phyloP scores from a whole-genome alignment of 2,888 invertebrate genomes.

The Platerodrilus igneus region DNA sequence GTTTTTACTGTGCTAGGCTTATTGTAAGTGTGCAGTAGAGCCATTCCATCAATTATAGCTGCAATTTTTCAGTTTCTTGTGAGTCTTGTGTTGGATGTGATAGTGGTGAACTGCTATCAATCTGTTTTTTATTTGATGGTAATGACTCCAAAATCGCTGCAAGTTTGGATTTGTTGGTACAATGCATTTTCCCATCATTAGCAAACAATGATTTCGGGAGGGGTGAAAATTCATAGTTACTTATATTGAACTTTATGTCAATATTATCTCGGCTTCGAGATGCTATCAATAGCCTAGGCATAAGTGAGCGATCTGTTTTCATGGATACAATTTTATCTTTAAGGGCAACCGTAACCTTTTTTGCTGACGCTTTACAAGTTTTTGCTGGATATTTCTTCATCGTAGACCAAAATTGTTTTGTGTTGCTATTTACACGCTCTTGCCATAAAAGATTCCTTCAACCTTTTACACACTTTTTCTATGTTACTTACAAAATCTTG shows the following conservation, averaged over 20 bases:
- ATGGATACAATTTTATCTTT: slow-evolving; percentile 10
- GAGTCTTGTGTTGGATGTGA: slow-evolving; percentile 3
- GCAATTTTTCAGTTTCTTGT: too few relatives aligned
- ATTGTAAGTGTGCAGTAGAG: slow-evolving; percentile 4
- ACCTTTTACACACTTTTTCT: background rate
- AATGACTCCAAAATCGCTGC: slow-evolving; percentile 4
- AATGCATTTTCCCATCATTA: slow-evolving; percentile 1
- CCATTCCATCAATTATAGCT: slow-evolving; percentile 3
- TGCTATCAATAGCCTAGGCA: slow-evolving; percentile 3
- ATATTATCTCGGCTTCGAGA: slow-evolving; percentile 3
- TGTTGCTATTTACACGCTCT: slow-evolving; percentile 7
- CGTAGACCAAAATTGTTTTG: slow-evolving; percentile 7
- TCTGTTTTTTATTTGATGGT: slow-evolving; percentile 2
- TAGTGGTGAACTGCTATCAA: slow-evolving; percentile 4
- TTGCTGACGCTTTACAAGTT: slow-evolving; percentile 7
- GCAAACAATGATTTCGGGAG: slow-evolving; percentile 6
- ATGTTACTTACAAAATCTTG: slow-evolving; percentile 5
- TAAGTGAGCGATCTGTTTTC: slow-evolving; percentile 8
- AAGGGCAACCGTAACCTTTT: slow-evolving; percentile 5
- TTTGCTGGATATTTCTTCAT: slow-evolving; percentile 9
- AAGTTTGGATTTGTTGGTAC: slow-evolving; percentile 4
- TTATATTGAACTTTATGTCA: slow-evolving; percentile 4
- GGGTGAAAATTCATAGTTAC: slow-evolving; percentile 5
- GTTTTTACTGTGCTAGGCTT: slow-evolving; percentile 2
- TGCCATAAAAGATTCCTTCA: slow-evolving; percentile 3